Evolutionary conservation across 1,140 invertebrate species (phyloP), one percentile per base, ranked within the genome.

Genomic region (Lordiphosa collinella): DNA sequence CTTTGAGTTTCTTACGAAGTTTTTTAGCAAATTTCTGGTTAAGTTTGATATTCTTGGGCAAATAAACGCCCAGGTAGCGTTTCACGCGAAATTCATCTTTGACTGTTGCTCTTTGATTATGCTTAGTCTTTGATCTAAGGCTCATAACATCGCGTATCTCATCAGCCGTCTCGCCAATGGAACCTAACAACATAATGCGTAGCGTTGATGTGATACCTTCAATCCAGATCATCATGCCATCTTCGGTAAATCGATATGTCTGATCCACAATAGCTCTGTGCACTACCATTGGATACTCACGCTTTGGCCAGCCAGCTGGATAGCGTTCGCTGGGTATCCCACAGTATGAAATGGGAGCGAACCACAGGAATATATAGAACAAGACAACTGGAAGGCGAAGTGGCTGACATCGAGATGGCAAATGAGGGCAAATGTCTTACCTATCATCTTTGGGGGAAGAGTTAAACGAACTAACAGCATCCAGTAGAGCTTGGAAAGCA

Each of bases 101-200:
- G 1, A 6, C 0, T 1, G 50, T 13, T 11, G n/a, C n/a, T n/a
- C n/a, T 9, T 8, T 2, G 25, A 29, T 1, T 8, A 8, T 29
- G 4, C 3, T 11, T 12, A 1, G 8, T 14, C 25, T 6, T 10
- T 38, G 37, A 2, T 38, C 8, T 7, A 7, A 9, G 37, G 4
- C 9, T 31, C 22, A 41, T 52, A 14, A 12, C 52, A 2, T 36
- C 32, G 6, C 7, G 40, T 6, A 54, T 18, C 31, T 54, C 52
- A 11, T 36, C 32, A 14, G 38, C 38, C 8, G 52, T 47, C 18
- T 18, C 7, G 5, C 44, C 53, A 13, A 32, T 9, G 25, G 46
- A 49, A 12, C 46, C 16, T 22, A 36, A 18, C 9, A 56, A 11
- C 16, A 50, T 12, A 5, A n/a, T 14, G 1, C 5, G 35, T 29